Conservation (phyloP, 2,888 invertebrate species). For the Diadegma fenestrale region DNA sequence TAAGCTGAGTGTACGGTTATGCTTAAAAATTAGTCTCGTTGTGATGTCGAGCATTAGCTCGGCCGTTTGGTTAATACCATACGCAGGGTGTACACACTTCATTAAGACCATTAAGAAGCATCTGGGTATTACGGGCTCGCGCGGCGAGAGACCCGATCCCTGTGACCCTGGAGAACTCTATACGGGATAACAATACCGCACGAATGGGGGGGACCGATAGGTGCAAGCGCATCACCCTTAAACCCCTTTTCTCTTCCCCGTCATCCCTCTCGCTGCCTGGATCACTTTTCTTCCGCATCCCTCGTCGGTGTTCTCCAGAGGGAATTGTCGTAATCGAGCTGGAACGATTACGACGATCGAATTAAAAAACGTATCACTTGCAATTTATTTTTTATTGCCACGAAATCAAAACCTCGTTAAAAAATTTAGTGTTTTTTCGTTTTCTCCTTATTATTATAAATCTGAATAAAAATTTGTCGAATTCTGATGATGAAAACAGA, state of each 20-base stretch:
- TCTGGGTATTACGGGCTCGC: constrained; percentile 76
- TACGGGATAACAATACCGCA: constrained; percentile 45
- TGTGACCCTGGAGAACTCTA: constrained; percentile 40
- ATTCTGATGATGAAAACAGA: neutral
- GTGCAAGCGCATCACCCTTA: constrained; percentile 59
- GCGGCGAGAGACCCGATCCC: constrained; percentile 70
- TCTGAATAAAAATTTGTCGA: neutral
- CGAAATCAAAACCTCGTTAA: no score
- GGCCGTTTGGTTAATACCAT: constrained; percentile 74
- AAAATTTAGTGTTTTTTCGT: no score
- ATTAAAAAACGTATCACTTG: constrained; percentile 13
- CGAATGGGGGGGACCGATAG: constrained; percentile 61
- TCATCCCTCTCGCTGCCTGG: neutral
- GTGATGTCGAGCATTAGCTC: constrained; percentile 68
- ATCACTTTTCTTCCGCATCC: constrained; percentile 22
- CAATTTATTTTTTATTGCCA: no score
- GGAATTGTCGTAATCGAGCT: constrained; percentile 47
- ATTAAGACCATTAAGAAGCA: constrained; percentile 84
- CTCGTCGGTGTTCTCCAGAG: constrained; percentile 34
- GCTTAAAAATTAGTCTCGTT: constrained; percentile 84
- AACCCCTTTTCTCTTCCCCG: constrained; percentile 9
- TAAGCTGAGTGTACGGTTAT: constrained; percentile 84
- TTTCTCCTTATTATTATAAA: no score
- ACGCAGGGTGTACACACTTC: constrained; percentile 82
- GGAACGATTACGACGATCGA: constrained; percentile 50